Evolutionary conservation across 2,797 vertebrate species (phyloP), one percentile per base, ranked within the genome.

Genomic region (Trachurus trachurus): DNA sequence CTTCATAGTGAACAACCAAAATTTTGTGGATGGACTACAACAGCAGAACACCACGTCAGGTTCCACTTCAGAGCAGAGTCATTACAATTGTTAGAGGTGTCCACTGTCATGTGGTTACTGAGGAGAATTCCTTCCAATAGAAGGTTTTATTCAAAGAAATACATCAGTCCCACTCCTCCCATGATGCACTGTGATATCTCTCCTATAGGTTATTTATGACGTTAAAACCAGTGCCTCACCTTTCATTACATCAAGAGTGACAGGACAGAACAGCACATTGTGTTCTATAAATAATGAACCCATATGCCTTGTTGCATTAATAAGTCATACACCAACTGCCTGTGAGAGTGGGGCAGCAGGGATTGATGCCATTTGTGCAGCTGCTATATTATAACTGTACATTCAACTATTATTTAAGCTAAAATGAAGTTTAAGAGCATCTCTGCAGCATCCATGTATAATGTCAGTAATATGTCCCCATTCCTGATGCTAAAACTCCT

Each of bases 251-350:
- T 50, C 9, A 42, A 49, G 50, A 66, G 60, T 17, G 58, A 66
- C 54, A n/a, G 31, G n/a, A 31, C 5, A 44, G 52, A 16, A 37
- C 57, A 53, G 39, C 71, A 76, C 52, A 76, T 60, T 73, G 57
- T 73, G 50, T 76, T 66, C 66, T 71, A 78, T 87, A 74, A 81
- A 76, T 87, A 74, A 76, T 87, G 75, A 81, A 74, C 45, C 62
- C 77, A 75, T 74, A 60, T 67, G 68, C 64, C 71, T 66, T 26
- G 75, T 65, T 81, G 39, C 65, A 79, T 84, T 58, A 81, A 81
- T 71, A 84, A 87, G 64, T 83, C 71, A 81, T 81, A 66, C 16
- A 22, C n/a, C 77, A 73, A 68, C 78, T 62, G 64, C 52, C 58
- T 52, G 31, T 29, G 39, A 56, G 63, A 65, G 21, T 29, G 61